Evolutionary conservation across 2,888 invertebrate genomes (phyloP), one percentile per base, ranked within the genome.

Genomic region (Melieria picta): DNA sequence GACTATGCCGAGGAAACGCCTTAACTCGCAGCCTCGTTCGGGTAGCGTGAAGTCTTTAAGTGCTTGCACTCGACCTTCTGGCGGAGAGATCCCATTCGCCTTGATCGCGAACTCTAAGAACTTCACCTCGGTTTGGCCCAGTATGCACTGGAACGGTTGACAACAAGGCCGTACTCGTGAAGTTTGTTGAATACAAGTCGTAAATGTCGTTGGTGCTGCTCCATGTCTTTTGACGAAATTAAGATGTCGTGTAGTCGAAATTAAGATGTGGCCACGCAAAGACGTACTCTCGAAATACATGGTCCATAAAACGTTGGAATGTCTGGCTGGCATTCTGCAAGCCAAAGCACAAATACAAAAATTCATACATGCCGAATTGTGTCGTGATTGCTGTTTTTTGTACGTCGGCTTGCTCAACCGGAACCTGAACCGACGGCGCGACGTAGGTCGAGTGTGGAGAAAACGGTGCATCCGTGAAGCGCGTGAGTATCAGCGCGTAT

Each of bases 141-240:
- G n/a, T n/a, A n/a, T n/a, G n/a, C n/a, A n/a, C n/a, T n/a, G n/a
- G n/a, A n/a, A 75, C 2, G 61, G 45, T 45, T 61, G 7, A 61
- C 45, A 30, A 61, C 61, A 7, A 43, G 10, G 7, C 61, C 61
- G 4, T 7, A 61, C 45, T 61, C 61, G 61, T 63, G 48, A 3
- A 81, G 63, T 30, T 76, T 63, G n/a, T 68, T 43, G 11, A 80
- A 60, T 45, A 67, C 57, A 5, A 30, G 57, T 9, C 66, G 66
- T 2, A 81, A 42, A 50, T 80, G 79, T 13, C 60, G n/a, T 56
- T 56, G 13, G 60, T 80, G 80, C 43, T 79, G 67, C 7, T 74
- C 63, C 10, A 68, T 60, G 9, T 69, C 60, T 9, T 16, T 5
- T 2, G 80, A 79, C 6, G 78, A 77, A 3, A 82, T 70, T 1